Evolutionary conservation across 1,140 invertebrate genomes (phyloP), one percentile per base, ranked within the genome.

Genomic region (Papilio glaucus): DNA sequence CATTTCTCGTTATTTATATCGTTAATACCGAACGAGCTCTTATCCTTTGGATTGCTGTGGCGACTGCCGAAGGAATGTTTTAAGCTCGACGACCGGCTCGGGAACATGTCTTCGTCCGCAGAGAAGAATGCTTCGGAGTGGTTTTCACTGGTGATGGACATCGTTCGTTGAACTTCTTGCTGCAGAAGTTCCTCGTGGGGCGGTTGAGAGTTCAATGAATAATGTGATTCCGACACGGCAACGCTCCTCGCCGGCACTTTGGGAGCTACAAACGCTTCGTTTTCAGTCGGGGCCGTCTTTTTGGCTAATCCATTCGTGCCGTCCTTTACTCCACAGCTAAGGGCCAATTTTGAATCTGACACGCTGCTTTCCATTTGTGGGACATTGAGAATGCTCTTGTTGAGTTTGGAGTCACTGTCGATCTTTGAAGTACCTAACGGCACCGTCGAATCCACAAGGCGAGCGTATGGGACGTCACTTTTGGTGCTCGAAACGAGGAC

Each of bases 91-190:
- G 94, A 95, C 24, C 95, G 91, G 78, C 94, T 95, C 18, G 95
- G 94, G 62, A 90, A 96, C 91, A 94, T 95, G 81, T 98, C 97
- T 90, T 98, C 97, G 86, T 98, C 97, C 0, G 97, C 97, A 0
- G 97, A 98, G 82, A 97, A 98, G 92, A 98, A 98, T 26, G 96
- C 96, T 90, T 98, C 97, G 0, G 97, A 97, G 80, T 97, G 97
- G 91, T 98, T 97, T 89, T 98, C 97, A 72, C 97, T 97, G 1
- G 96, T 97, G 83, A 98, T 96, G 0, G 97, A 98, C 77, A 97
- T 95, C 0, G 97, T 97, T 77, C 97, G 93, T 91, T 97, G 96
- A 1, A 97, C 96, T 93, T 96, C 94, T 45, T 91, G 86, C 13
- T 82, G 82, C 53, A 93, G 42, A 10, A 77, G 85, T 74, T 95